phyloP scores from a whole-genome alignment of 2,797 vertebrate genomes.

The Gymnopithys bicolor region DNA sequence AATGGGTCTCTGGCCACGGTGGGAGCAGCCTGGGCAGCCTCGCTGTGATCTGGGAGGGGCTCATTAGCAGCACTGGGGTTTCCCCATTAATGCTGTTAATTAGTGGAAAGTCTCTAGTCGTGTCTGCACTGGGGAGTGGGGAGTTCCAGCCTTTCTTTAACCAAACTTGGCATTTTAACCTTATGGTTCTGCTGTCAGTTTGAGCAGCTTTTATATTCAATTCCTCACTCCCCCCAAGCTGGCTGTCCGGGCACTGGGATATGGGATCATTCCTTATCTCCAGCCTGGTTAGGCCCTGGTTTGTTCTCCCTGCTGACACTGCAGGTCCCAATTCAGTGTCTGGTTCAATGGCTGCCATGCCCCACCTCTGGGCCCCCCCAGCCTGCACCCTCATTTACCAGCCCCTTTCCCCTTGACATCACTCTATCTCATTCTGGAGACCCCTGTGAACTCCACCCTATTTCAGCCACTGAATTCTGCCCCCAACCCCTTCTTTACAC shows the following conservation, averaged over 20 bases:
- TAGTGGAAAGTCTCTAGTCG: not conserved
- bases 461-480: not conserved
- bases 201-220: not conserved
- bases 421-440: not conserved
- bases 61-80: not conserved
- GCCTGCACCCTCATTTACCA: not conserved
- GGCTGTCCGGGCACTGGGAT: not conserved
- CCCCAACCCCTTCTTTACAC: not conserved
- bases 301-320: not conserved
- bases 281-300: not conserved
- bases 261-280: not conserved
- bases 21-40: not conserved
- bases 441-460: fast-evolving
- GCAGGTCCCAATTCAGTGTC: too few relatives aligned
- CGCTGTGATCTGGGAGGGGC: not conserved
- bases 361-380: fast-evolving
- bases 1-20: not conserved
- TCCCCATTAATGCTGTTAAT: not conserved
- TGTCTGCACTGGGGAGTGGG: not conserved
- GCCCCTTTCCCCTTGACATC: too few relatives aligned
- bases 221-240: not conserved
- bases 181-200: fast-evolving
- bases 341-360: not conserved
- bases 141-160: not conserved
- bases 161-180: not conserved